Conservation (phyloP, 2,113 vertebrate genomes). For the Nesogale talazaci region DNA sequence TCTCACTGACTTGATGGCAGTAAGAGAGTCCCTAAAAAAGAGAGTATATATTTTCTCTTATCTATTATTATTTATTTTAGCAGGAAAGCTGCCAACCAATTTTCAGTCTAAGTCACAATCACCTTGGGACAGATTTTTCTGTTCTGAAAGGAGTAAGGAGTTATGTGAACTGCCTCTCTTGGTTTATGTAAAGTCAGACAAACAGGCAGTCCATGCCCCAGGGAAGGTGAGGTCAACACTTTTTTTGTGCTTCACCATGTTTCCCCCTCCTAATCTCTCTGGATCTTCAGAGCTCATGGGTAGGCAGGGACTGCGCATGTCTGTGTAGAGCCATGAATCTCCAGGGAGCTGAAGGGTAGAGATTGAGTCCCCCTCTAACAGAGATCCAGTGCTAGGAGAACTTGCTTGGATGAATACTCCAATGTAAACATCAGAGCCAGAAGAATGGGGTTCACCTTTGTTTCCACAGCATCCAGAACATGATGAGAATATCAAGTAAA, state of each 20-base stretch:
- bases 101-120: neutral
- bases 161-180: neutral
- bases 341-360: neutral
- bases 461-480: neutral
- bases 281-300: neutral
- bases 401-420: neutral
- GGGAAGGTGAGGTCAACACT: neutral
- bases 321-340: neutral
- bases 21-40: too few relatives aligned
- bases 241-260: neutral
- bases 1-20: too few relatives aligned
- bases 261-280: constrained; percentile 40
- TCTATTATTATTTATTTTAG: neutral
- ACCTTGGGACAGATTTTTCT: constrained; percentile 16
- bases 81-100: neutral
- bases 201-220: neutral
- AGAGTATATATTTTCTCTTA: neutral
- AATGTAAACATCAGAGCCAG: neutral
- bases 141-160: neutral
- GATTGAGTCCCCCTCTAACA: neutral
- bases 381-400: neutral
- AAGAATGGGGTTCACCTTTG: neutral
- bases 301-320: neutral
- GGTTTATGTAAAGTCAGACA: constrained; percentile 1
- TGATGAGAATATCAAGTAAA: neutral